phyloP scores from a whole-genome alignment of 1,140 invertebrate genomes.

The silkworm (Bombyx mori) region ASM3026992v2 NC_085130.1:6599501-6600000 shows the following conservation, averaged over 20 bases:
- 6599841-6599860: neutral
- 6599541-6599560: neutral
- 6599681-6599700: constrained; percentile 8
- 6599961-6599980: too few relatives aligned
- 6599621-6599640: neutral
- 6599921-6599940: too few relatives aligned
- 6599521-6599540: neutral
- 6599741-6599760: neutral
- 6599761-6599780: neutral
- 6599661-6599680: constrained; percentile 2
- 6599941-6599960: too few relatives aligned
- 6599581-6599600: constrained; percentile 7
- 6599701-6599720: constrained; percentile 4
- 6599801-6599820: neutral
- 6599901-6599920: constrained; percentile 2
- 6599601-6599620: neutral
- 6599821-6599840: constrained; percentile 1
- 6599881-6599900: neutral
- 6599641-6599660: constrained; percentile 5
- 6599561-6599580: constrained; percentile 7
- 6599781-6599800: neutral
- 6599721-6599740: neutral
- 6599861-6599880: constrained; percentile 3
- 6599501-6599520: neutral
- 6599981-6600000: too few relatives aligned